Conservation (phyloP, 2,888 invertebrate genomes). For the Candidula unifasciata region DNA sequence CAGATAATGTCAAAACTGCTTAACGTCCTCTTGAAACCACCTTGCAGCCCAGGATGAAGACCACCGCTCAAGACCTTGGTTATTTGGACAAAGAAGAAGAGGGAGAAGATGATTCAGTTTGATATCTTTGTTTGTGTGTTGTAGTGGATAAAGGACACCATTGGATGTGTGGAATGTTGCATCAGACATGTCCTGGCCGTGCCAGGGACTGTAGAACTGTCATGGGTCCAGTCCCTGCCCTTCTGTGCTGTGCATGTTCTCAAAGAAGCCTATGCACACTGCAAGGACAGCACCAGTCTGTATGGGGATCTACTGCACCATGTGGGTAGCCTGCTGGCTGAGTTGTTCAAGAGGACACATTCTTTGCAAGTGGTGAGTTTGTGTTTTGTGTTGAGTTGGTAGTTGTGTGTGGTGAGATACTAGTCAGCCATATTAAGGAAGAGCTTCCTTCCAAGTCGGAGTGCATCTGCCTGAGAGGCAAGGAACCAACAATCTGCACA, state of each 20-base stretch:
- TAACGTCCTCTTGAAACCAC: no score
- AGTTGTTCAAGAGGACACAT: slow-evolving; percentile 69
- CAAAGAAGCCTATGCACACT: slow-evolving; percentile 67
- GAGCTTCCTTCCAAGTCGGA: no score
- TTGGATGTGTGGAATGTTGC: slow-evolving; percentile 64
- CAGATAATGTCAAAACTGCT: no score
- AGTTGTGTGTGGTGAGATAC: neutral
- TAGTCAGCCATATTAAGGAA: no score
- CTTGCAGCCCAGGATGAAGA: no score
- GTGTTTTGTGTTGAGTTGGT: neutral
- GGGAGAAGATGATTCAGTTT: no score
- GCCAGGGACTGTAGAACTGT: slow-evolving; percentile 50
- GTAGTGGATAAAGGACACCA: slow-evolving; percentile 49
- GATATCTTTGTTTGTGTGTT: no score
- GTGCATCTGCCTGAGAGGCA: no score
- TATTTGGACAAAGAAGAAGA: no score
- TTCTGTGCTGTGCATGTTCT: slow-evolving; percentile 64
- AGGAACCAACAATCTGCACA: no score
- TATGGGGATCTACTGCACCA: slow-evolving; percentile 65
- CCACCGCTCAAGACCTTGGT: no score
- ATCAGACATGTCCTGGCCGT: slow-evolving; percentile 57
- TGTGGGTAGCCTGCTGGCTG: slow-evolving; percentile 66
- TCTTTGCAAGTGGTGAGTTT: slow-evolving; percentile 65
- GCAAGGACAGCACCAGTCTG: slow-evolving; percentile 68
- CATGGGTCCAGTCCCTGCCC: slow-evolving; percentile 63